Conservation (phyloP, 2,113 vertebrate species). For the Clinocottus analis region DNA sequence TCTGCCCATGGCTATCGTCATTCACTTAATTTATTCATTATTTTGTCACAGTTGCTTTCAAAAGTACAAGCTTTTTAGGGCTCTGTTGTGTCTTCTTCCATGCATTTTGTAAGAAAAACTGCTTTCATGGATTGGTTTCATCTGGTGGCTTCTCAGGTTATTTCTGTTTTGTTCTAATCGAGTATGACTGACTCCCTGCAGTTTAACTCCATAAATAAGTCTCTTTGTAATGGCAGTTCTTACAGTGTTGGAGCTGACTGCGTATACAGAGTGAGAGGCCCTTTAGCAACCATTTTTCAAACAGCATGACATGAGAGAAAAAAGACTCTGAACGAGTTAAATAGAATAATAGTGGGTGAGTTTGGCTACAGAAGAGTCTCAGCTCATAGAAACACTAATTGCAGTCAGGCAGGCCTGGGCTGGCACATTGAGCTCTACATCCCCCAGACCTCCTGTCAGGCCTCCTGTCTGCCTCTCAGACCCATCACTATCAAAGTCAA, state of each 20-base stretch:
- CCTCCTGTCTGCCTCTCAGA: conserved; percentile 66
- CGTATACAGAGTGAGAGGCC: conserved; percentile 23
- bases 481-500: conserved; percentile 58
- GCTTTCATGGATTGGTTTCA: conserved; percentile 5
- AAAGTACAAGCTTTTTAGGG: conserved; percentile 26
- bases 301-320: conserved; percentile 23
- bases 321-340: conserved; percentile 55
- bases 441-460: conserved; percentile 77
- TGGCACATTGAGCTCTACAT: conserved; percentile 66
- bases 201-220: conserved; percentile 37
- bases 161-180: conserved; percentile 19
- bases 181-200: conserved; percentile 6
- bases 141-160: conserved; percentile 12
- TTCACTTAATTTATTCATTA: conserved; percentile 66
- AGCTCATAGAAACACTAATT: conserved; percentile 75
- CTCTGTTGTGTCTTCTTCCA: conserved; percentile 9
- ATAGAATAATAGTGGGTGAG: conserved; percentile 50
- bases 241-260: conserved; percentile 10
- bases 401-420: conserved; percentile 76
- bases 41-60: conserved; percentile 52
- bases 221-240: conserved; percentile 13
- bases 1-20: conserved; percentile 48
- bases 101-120: conserved; percentile 16
- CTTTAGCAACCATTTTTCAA: conserved; percentile 40
- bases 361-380: conserved; percentile 75